Percentiles rank a stretch among this genome's conserved stretches.
Evolutionary conservation across 2,113 vertebrate species (phyloP).

Genomic region (Trichomycterus rosablanca): DNA sequence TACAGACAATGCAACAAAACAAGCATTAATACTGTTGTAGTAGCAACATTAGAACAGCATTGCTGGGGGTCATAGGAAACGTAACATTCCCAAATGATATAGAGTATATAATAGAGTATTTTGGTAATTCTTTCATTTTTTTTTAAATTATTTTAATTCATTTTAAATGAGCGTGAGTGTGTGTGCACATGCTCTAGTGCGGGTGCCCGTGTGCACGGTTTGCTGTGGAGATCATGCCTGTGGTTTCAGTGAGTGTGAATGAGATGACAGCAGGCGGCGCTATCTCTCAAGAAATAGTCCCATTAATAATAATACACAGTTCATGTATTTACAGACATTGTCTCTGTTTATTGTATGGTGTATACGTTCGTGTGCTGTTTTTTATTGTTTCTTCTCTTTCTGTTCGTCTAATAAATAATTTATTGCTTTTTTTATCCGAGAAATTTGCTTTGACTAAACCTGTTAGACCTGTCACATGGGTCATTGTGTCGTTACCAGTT

Average conservation of each 20-base stretch:
- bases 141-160: background rate
- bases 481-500: too few species aligned
- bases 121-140: too few species aligned
- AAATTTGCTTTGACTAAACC: slow-evolving; percentile 9
- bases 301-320: background rate
- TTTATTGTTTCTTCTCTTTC: background rate
- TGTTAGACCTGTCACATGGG: too few species aligned
- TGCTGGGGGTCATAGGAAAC: too few species aligned
- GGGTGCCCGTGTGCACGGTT: too few species aligned
- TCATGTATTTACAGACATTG: background rate
- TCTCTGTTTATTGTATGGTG: slow-evolving; percentile 20
- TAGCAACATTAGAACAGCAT: too few species aligned
- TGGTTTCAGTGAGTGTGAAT: slow-evolving; percentile 10
- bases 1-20: background rate
- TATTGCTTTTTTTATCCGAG: background rate
- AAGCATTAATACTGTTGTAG: too few species aligned
- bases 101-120: too few species aligned
- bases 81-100: too few species aligned
- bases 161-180: too few species aligned
- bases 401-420: slow-evolving; percentile 33
- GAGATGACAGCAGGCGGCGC: slow-evolving; percentile 36
- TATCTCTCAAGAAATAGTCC: slow-evolving; percentile 25
- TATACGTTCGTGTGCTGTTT: too few species aligned
- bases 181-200: too few species aligned
- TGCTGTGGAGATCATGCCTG: background rate